Conservation (phyloP, 2,113 vertebrate genomes). For the Notothenia coriiceps region DNA sequence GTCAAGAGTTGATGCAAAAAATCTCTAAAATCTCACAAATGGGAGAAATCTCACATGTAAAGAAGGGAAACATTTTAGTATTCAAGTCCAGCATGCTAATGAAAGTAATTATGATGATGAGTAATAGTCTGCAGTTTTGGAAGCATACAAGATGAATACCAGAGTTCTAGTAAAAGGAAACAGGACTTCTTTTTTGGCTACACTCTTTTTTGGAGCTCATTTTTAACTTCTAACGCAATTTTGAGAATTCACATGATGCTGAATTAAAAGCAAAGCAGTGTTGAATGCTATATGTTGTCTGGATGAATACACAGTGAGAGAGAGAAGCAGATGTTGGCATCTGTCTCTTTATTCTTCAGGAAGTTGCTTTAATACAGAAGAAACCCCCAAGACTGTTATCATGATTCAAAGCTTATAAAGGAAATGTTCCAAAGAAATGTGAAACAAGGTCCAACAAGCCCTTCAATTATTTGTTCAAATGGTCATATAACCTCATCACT, state of each 20-base stretch:
- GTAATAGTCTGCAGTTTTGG: slow-evolving; percentile 30
- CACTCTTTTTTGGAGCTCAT: neutral
- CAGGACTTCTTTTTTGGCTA: neutral
- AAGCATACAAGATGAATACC: slow-evolving; percentile 14
- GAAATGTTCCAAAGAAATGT: neutral
- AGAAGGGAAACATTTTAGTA: neutral
- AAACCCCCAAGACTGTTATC: neutral
- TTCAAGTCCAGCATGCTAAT: slow-evolving; percentile 1
- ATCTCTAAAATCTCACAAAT: neutral
- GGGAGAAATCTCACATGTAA: neutral
- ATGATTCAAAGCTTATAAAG: neutral
- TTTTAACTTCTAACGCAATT: neutral
- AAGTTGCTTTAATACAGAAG: slow-evolving; percentile 9
- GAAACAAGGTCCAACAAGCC: slow-evolving; percentile 3
- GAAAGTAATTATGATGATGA: slow-evolving; percentile 10
- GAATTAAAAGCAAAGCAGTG: neutral
- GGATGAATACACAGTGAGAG: neutral
- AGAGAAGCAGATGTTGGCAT: slow-evolving; percentile 29
- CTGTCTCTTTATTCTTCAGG: neutral
- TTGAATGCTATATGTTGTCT: neutral
- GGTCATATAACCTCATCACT: slow-evolving; percentile 1
- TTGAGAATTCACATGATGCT: neutral
- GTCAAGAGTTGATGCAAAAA: neutral
- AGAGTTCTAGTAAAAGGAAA: slow-evolving; percentile 8
- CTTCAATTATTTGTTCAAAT: slow-evolving; percentile 17